Percentiles rank a stretch among this genome's conserved stretches.
Evolutionary conservation across 2,888 invertebrate species (phyloP).

Genomic region (Micoletzkya japonica): DNA sequence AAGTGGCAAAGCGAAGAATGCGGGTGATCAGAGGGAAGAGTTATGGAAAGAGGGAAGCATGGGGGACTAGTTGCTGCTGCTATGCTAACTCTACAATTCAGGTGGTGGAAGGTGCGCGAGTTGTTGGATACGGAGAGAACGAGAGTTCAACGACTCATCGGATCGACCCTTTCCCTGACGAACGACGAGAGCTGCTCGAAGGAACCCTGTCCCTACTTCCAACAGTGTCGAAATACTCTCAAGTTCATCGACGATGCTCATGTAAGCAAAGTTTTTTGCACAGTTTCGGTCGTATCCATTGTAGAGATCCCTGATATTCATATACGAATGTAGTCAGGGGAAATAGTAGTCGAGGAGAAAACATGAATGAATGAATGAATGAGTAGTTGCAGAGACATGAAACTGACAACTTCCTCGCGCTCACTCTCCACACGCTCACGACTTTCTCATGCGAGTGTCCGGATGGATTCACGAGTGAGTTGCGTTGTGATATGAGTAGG

Average conservation of each 20-base stretch:
- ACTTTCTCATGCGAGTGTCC: conserved; percentile 61
- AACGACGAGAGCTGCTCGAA: conserved; percentile 31
- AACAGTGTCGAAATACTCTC: conserved; percentile 55
- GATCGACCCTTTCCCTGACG: neutral
- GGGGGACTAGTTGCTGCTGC: too few relatives aligned
- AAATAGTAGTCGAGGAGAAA: too few relatives aligned
- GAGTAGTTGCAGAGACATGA: conserved; percentile 46
- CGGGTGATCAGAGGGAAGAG: conserved; percentile 13
- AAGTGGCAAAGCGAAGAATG: neutral
- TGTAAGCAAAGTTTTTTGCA: conserved; percentile 29
- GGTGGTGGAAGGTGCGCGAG: conserved; percentile 26
- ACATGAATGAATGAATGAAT: too few relatives aligned
- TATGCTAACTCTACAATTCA: too few relatives aligned
- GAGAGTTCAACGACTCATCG: conserved; percentile 6
- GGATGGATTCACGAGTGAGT: conserved; percentile 59
- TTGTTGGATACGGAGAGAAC: conserved; percentile 10
- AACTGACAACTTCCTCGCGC: conserved; percentile 58
- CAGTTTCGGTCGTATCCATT: neutral
- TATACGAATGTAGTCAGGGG: too few relatives aligned
- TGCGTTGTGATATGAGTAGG: too few relatives aligned
- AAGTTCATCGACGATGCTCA: conserved; percentile 50
- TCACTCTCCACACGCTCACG: conserved; percentile 52
- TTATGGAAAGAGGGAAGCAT: conserved; percentile 12
- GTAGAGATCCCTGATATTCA: too few relatives aligned
- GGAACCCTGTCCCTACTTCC: conserved; percentile 60